These are phyloP conservation scores for Oeneis ivallda DNA, from an alignment of 2,888 invertebrate genomes.

Conservation along the genomic window DNA sequence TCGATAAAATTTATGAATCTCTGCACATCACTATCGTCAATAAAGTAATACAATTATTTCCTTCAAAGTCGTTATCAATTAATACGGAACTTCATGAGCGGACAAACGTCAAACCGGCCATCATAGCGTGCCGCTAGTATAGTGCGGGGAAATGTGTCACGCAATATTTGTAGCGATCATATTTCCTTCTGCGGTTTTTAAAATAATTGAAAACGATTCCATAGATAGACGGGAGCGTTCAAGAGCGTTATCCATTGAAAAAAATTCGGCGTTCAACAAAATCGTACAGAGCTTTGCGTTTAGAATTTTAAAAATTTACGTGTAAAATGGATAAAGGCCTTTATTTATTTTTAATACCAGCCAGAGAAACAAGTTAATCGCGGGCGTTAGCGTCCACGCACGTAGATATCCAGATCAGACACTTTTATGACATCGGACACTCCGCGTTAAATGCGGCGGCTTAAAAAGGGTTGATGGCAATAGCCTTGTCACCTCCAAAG, in stretches of 20 bases:
- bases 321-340: conserved; percentile 39
- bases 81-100: too few species aligned
- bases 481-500: conserved; percentile 77
- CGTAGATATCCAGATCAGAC: conserved; percentile 76
- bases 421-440: conserved; percentile 80
- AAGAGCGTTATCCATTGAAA: conserved; percentile 31
- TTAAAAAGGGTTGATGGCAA: conserved; percentile 80
- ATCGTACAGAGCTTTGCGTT: conserved; percentile 26
- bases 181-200: conserved; percentile 39
- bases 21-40: too few species aligned
- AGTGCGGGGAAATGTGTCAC: conserved; percentile 41
- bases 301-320: conserved; percentile 38
- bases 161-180: conserved; percentile 40
- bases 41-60: too few species aligned
- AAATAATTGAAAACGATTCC: conserved; percentile 39
- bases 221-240: conserved; percentile 35
- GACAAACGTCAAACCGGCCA: too few species aligned
- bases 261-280: conserved; percentile 27
- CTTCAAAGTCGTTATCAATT: too few species aligned
- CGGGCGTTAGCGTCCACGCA: conserved; percentile 67
- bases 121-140: too few species aligned
- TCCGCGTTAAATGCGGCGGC: conserved; percentile 77
- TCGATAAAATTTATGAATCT: too few species aligned
- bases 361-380: conserved; percentile 73
- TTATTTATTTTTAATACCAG: conserved; percentile 61